Base-by-base conservation (phyloP, 2,888 invertebrate species). In the Ophonus ardosiacus region DNA sequence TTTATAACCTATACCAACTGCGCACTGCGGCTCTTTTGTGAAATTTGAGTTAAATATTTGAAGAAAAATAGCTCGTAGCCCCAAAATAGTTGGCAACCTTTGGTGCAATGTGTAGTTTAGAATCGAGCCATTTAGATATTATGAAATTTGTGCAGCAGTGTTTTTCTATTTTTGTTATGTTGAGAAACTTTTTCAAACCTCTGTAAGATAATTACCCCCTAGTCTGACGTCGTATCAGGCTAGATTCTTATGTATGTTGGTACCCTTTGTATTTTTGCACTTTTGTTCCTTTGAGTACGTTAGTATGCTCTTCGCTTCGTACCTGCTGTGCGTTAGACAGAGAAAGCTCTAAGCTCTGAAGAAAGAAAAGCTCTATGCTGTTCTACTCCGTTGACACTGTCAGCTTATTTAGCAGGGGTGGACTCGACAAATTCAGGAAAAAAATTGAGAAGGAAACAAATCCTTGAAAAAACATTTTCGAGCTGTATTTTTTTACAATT, bases 211-310 rank as follows among this genome's bases (percentile, higher is more conserved):
- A 74, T 74, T 74, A 43, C 71, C 40, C 40, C 38, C 18, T 43
- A 17, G 17, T 40, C 68, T 15, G 17, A 13, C n/a, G 13, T 7
- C 18, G 43, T 43, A 43, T 40, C 68, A 24, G 21, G n/a, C 43
- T 40, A 18, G 71, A 74, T 74, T 43, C 71, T 74, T 74, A 74
- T 43, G 68, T 68, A 74, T 74, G 17, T 10, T 68, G 38, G 38
- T 74, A 18, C 43, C 43, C 71, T 74, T 74, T 74, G 71, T 74
- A 43, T 74, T 74, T 74, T 74, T 43, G 43, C 71, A 74, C 71
- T 74, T 74, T 74, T 74, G 71, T 74, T 74, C 43, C 71, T 74
- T 74, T 74, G 71, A 74, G 71, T n/a, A 38, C 31, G 31, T 31
- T 31, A 31, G 31, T 5, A 31, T 31, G 31, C 31, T 31, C 31